phyloP scores from a whole-genome alignment of 2,888 invertebrate genomes.

The Drosophila subsilvestris region DNA sequence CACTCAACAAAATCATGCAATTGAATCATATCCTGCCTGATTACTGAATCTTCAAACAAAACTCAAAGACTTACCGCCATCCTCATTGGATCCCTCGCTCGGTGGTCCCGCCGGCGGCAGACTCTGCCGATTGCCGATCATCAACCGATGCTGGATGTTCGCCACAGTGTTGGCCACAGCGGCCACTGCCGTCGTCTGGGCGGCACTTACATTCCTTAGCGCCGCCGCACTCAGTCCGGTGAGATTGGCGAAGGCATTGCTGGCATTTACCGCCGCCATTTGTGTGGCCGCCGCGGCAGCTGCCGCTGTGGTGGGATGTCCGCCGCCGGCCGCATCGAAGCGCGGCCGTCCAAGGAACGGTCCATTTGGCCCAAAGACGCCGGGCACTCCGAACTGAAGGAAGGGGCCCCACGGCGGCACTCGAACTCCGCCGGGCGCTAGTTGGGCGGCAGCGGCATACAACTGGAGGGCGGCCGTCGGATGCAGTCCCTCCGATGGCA shows the following conservation, averaged over 20 bases:
- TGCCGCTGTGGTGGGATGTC: constrained; percentile 72
- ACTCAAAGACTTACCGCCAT: constrained; percentile 80
- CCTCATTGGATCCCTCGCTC: constrained; percentile 83
- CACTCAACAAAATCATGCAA: not conserved
- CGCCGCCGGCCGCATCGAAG: constrained; percentile 77
- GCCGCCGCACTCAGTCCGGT: constrained; percentile 82
- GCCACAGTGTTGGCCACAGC: constrained; percentile 83
- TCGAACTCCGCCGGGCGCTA: constrained; percentile 82
- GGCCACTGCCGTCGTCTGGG: constrained; percentile 82
- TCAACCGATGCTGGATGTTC: constrained; percentile 82
- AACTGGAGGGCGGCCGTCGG: constrained; percentile 82
- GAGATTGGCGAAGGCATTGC: constrained; percentile 82
- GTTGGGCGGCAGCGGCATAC: constrained; percentile 82
- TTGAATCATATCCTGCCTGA: not conserved
- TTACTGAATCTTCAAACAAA: not conserved
- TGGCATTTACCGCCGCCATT: constrained; percentile 81
- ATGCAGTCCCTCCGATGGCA: constrained; percentile 82
- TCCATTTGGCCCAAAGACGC: constrained; percentile 81
- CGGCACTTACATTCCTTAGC: constrained; percentile 82
- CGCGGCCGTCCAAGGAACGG: constrained; percentile 81
- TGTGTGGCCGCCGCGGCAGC: constrained; percentile 81
- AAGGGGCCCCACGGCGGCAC: constrained; percentile 83
- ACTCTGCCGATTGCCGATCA: constrained; percentile 82
- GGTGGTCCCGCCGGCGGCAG: constrained; percentile 82
- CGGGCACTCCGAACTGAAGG: constrained; percentile 82